Evolutionary conservation across 2,797 vertebrate species (phyloP), one percentile per base, ranked within the genome.

Genomic region (Lutra lutra): DNA sequence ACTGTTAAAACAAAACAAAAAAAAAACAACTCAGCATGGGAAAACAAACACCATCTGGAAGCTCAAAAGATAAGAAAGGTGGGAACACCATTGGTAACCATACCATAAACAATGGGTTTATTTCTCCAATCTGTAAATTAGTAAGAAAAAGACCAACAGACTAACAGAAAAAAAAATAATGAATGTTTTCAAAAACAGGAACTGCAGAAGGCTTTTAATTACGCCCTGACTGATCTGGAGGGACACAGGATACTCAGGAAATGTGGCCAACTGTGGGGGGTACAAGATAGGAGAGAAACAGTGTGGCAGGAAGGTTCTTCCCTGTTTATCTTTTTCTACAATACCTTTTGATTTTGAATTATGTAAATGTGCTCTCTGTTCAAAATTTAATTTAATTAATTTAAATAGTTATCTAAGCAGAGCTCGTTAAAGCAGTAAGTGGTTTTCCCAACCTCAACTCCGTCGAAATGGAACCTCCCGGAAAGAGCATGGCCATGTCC

Each of bases 331-430:
- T 56, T 70, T 64, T 35, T 21, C 48, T n/a, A 62, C 9, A 60
- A 60, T 40, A 20, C 32, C 56, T 93, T 78, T 32, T 84, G 29
- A 79, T 78, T 86, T 62, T 78, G 75, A 89, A 72, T 66, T 51
- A 20, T 27, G 17, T 46, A 82, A 58, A 48, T 51, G n/a, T n/a
- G 54, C 46, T 54, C 38, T 46, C 13, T 78, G 62, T 64, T 92
- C 35, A 93, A 89, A 89, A 38, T 80, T 88, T 83, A 80, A 77
- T 58, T 92, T 83, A 60, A 58, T 58, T 60, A 54, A 56, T 60
- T 70, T 75, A 84, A 58, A 72, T 80, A 90, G 84, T 70, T 89
- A 92, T 64, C 64, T 17, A n/a, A 91, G 51, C 21, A 38, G 29
- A 38, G 25, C 21, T 40, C 56, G 10, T 64, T 84, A 84, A 46